Evolutionary conservation across 2,797 vertebrate genomes (phyloP), one percentile per base, ranked within the genome.

Genomic region (Falco concolor): DNA sequence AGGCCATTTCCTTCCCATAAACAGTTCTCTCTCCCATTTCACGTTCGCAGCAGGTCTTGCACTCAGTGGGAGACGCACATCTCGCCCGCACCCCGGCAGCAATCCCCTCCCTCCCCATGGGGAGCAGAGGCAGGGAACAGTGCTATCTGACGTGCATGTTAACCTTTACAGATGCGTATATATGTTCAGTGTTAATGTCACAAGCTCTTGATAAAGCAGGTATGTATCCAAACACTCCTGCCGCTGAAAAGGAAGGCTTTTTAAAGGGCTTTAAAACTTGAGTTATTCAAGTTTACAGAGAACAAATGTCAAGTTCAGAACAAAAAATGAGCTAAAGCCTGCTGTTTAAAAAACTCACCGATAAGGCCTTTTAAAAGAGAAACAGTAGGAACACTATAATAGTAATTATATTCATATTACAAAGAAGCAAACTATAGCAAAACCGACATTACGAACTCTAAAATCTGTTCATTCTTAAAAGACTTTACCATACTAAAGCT

Each of bases 31-130:
- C 1, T 16, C n/a, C 38, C 2, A 1, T 34, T 53, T 14, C 28
- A 9, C 0, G 1, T 44, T 30, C 36, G 61, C 61, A 30, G 40
- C 28, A 22, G 38, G 27, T 17, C 54, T 30, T 34, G 6, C 0
- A 1, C 18, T 56, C 49, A 30, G 34, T 67, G n/a, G 36, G 27
- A 65, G 30, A 34, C 2, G 8, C 13, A 6, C 34, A 47, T 27
- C 27, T 52, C 4, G 0, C 25, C 57, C 53, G 13, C 42, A 8
- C 17, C 3, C 30, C 30, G 60, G 76, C 36, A 77, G 72, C 6
- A 52, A 73, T 73, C 8, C 28, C 42, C 50, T 42, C n/a, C 67
- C 40, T 44, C 28, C 67, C 56, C 15, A 4, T 1, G 9, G 3
- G 38, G 0, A 65, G 56, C 25, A 34, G 32, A 34, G 22, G 45